These are phyloP conservation scores for Cyclophora albipunctata DNA, from an alignment of 2,888 invertebrate species.

Conservation along the genomic window DNA sequence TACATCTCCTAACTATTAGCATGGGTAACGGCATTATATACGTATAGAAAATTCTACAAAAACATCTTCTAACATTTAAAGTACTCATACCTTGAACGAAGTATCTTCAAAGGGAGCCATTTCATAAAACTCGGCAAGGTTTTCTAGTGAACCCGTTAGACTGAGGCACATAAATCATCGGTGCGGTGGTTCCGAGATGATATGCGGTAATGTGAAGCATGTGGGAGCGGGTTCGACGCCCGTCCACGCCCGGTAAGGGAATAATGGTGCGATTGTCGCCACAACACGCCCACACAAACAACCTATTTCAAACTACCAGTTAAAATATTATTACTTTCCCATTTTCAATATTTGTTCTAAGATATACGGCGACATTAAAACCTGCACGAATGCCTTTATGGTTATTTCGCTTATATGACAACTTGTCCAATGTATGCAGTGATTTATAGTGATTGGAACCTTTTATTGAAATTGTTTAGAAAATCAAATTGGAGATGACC, in stretches of 20 bases:
- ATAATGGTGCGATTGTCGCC: conserved; percentile 57
- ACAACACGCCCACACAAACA: conserved; percentile 43
- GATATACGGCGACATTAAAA: no score
- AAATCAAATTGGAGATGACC: no score
- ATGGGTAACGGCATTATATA: no score
- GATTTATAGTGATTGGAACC: neutral
- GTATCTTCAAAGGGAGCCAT: no score
- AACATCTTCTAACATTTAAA: no score
- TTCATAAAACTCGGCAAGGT: no score
- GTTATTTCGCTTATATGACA: no score
- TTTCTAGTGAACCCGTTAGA: no score
- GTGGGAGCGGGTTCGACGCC: conserved; percentile 65
- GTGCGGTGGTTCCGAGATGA: conserved; percentile 3
- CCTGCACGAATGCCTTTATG: no score
- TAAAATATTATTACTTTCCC: conserved; percentile 21
- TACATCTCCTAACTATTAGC: no score
- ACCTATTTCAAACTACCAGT: conserved; percentile 15
- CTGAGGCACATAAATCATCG: neutral
- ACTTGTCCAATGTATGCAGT: neutral
- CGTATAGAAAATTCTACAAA: no score
- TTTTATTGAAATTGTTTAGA: conserved; percentile 1
- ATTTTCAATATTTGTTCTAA: conserved; percentile 5
- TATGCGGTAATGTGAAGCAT: conserved; percentile 33
- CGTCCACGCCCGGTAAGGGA: conserved; percentile 39
- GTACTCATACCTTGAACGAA: no score